Evolutionary conservation across 2,888 invertebrate species (phyloP), one percentile per base, ranked within the genome.

Genomic region (Drosophila testacea): DNA sequence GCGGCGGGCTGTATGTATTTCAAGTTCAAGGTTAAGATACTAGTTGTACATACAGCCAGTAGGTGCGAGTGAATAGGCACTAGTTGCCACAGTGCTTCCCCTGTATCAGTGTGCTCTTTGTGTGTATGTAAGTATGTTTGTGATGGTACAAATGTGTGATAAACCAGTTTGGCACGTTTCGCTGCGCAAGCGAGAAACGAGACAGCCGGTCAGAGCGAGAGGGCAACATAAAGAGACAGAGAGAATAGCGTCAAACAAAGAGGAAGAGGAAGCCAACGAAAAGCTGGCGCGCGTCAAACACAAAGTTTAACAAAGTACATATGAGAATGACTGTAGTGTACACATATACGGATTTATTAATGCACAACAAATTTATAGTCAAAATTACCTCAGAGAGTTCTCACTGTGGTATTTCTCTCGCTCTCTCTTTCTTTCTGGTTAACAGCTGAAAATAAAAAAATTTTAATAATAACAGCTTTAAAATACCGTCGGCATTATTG

Each of bases 21-120:
- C 91, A 92, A 92, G 91, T 92, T 92, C 91, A 92, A 92, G 91
- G 91, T 92, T 90, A 92, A 91, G 90, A 90, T 89, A 91, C 84
- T 90, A 90, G 91, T 91, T 91, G 82, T 91, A 73, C 81, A 89
- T 88, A 79, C 77, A 27, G 10, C 0, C 34, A 16, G 41, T 41
- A 36, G 7, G 77, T 71, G 81, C 62, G 73, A 78, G 66, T 56
- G 75, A 79, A 72, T 62, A 71, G 52, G 75, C 73, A 81, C 66
- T 41, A 73, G 57, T 36, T 44, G 68, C 50, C 56, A 57, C 27
- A 50, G 51, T 61, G 83, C 64, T 79, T 76, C 57, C 54, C 72
- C 84, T 83, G 63, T 81, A 50, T 63, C 48, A 47, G 81, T 56
- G 44, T 48, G 30, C 41, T 34, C n/a, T 60, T 22, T 32, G 30